Evolutionary conservation across 2,797 vertebrate species (phyloP), one percentile per base, ranked within the genome.

Genomic region (Phrynocephalus forsythii): DNA sequence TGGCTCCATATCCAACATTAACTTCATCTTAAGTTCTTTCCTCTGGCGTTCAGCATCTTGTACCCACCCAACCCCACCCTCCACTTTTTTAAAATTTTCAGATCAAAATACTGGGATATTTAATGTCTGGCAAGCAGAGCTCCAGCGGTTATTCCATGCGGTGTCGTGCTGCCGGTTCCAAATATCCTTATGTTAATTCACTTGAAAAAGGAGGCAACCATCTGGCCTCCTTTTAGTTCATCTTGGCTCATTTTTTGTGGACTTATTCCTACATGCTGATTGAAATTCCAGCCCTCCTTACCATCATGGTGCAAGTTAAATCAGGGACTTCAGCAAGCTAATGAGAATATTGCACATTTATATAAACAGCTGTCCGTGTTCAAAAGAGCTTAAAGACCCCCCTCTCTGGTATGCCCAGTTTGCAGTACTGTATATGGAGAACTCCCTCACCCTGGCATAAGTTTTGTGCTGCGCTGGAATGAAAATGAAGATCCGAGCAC

Each of bases 1-100:
- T 66, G 26, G 16, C 1, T 83, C 82, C 60, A 78, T n/a, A 69
- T 50, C 76, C 56, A 66, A 30, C 33, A 38, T 80, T 79, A 73
- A 66, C 79, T 87, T 38, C 83, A 72, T 77, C 81, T 68, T 82
- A 67, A 50, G 13, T 91, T 86, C 67, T 79, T 91, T 83, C 71
- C 2, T 87, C 87, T 28, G 87, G 28, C 83, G 0, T 30, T n/a
- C 13, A 87, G 1, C 83, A 60, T 33, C 20, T 89, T 87, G 79
- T 87, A 88, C 92, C 0, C 33, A 10, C 69, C 69, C n/a, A n/a
- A 26, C 38, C 69, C n/a, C 50, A 26, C 38, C 30, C 15, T 20
- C 16, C 20, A n/a, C 1, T 3, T 30, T n/a, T 1, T 38, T 44
- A 4, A 4, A 44, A 2, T 71, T 50, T 63, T 50, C 28, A 73